Evolutionary conservation across 2,797 vertebrate genomes (phyloP).

Genomic region (Rhabdophis nuchalis): DNA sequence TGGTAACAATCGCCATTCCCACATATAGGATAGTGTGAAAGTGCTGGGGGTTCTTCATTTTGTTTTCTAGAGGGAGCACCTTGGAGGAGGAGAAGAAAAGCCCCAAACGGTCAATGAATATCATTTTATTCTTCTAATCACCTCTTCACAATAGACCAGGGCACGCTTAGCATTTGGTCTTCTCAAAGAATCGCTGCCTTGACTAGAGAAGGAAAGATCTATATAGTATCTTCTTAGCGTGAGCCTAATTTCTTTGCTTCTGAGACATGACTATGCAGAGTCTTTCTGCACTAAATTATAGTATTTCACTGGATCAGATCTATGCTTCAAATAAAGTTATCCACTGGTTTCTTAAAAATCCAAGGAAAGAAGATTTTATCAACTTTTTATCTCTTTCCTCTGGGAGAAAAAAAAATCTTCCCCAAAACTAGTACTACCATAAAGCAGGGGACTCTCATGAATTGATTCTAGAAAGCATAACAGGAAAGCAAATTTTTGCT

Average conservation of each 20-base stretch:
- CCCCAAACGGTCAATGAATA: background rate
- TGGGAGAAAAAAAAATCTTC: background rate
- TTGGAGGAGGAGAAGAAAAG: slow-evolving; percentile 47
- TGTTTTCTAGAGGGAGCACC: slow-evolving; percentile 96
- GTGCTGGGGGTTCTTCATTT: slow-evolving; percentile 86
- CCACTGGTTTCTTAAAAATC: background rate
- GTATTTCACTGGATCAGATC: background rate
- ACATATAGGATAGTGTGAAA: slow-evolving; percentile 82
- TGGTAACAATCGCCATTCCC: slow-evolving; percentile 86
- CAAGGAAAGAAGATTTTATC: background rate
- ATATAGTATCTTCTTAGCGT: background rate
- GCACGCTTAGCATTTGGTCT: background rate
- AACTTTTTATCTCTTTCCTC: background rate
- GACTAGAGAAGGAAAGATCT: background rate
- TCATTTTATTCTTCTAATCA: background rate
- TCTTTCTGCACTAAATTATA: background rate
- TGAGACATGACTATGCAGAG: background rate
- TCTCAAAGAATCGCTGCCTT: background rate
- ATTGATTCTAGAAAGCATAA: background rate
- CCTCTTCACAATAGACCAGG: background rate
- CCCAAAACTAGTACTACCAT: background rate
- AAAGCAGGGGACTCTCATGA: background rate
- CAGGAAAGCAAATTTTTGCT: background rate
- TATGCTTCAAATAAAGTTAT: background rate
- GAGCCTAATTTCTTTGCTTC: background rate